Evolutionary conservation across 1,140 invertebrate genomes (phyloP), one percentile per base, ranked within the genome.

Genomic region (Chelonus insularis): DNA sequence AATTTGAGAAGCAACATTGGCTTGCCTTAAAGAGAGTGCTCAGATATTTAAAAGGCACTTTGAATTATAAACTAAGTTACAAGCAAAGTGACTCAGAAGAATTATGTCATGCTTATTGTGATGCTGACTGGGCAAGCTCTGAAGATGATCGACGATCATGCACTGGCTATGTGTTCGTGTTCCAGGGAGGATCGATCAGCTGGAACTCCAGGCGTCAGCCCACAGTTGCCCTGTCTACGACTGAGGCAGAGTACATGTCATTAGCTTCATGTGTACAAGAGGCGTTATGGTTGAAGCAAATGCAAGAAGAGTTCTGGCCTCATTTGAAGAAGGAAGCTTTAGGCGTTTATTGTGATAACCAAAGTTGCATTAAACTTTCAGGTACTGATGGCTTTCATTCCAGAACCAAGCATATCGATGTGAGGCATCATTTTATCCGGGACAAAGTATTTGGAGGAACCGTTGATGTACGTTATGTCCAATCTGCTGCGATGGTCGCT

Each of bases 241-340:
- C 69, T 3, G 79, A 73, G 52, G 65, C 77, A 11, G 75, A 80
- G 55, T 79, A 77, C 57, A 70, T 80, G 51, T n/a, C 64, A 68
- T 1, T 21, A 18, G 56, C 62, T 12, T 16, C 52, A 45, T 67
- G 63, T 34, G 50, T 60, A 6, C 36, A 68, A 56, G 73, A 76
- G 63, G 64, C 62, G 6, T 48, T 75, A 4, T 73, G 68, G 65
- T 41, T 77, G 6, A 59, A 47, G 47, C 3, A 51, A 34, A 18
- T 69, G 12, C 9, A 18, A 56, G 20, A 55, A 20, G 68, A 69
- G 8, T 5, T 48, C 20, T 64, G 23, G 52, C 25, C 25, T 41
- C 25, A 36, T 23, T 1, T 18, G n/a, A 20, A 21, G 7, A 29
- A 8, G 11, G 11, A 18, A 32, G 14, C 23, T 16, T 16, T 52